Base-by-base conservation (phyloP, 2,888 invertebrate species). In the Patella caerulea region DNA sequence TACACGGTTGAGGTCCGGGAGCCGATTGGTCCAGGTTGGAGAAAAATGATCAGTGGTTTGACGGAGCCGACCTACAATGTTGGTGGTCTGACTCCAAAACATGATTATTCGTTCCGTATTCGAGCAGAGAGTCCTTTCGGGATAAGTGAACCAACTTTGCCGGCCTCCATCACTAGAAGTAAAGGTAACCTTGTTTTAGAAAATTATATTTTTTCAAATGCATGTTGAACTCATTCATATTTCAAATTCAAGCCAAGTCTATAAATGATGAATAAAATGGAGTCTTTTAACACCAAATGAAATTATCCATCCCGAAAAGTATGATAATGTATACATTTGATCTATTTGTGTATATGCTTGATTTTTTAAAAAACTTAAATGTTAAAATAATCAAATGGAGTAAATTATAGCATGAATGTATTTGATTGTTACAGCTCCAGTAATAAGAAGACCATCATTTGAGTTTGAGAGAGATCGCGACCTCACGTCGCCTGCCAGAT, bases 91-190 rank as follows among this genome's bases (percentile, higher is more conserved):
- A 95, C 96, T 89, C 97, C 98, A 1, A 96, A 96, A 93, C 94
- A 96, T 83, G 98, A 98, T 92, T 99, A 99, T 93, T 95, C 96
- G 92, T 98, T 98, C 93, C 94, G 99, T 81, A 95, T 99, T 55
- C 94, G 98, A 56, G 98, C 99, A 3, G 98, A 98, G 91, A 99
- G 98, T 92, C 96, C 97, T 92, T 97, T 96, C 91, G 99, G 99
- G 72, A 95, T 98, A 83, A 97, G 97, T 92, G 98, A 99, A 90
- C 98, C 99, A 0, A 98, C 98, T 77, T 97, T 98, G 2, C 96
- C 95, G 90, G 96, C 96, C 19, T 65, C 65, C 2, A 24, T 24
- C 65, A 65, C 85, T 72, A 85, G 88, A 78, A 78, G 83, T 29
- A 85, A 82, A 82, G 82, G 87, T 86, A 73, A 76, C 79, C 65